Base-by-base conservation (phyloP, 1,140 invertebrate genomes). In the Polypedilum pembai region DNA sequence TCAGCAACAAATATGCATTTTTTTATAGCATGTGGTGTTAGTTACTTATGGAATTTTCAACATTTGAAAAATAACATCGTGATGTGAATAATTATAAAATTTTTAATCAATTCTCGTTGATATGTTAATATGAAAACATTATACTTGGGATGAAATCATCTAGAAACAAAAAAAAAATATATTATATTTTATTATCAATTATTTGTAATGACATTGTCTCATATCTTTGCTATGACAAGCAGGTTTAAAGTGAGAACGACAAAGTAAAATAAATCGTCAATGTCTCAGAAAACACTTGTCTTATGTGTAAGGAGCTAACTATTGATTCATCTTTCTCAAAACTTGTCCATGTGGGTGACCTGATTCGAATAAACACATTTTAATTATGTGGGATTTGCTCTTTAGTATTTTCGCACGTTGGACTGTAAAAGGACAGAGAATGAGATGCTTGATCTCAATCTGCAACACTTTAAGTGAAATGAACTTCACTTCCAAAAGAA, bases 401-500 rank as follows among this genome's bases (percentile, higher is more conserved):
- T 4, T 56, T 56, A 12, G 3, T 12, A 56, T 56, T 56, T n/a
- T 56, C 45, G 12, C n/a, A n/a, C 45, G 15, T 56, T 56, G 12
- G 10, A 56, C 10, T 56, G 3, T 56, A 56, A 56, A 56, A 56
- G 45, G 45, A 56, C 45, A 56, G 45, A 56, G 45, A 56, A 4
- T 56, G 4, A 56, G n/a, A 12, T n/a, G n/a, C 45, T 56, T 56
- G 45, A 56, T 56, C 45, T 56, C 45, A 56, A 33, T 56, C 45
- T 56, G 45, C 45, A 56, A 56, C 45, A 56, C n/a, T 56, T 56
- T 56, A 56, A 56, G 45, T 56, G 45, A 56, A 56, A 56, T 15
- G 45, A 56, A 56, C 45, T 56, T 56, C 45, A n/a, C n/a, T n/a
- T n/a, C 45, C 12, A 56, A 56, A 56, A n/a, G 45, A 56, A 56